A percentile compares a stretch with the other conserved stretches of the same genome.
Evolutionary conservation across 1,140 invertebrate genomes (phyloP).

Genomic region (Schlechtendalia chinensis): DNA sequence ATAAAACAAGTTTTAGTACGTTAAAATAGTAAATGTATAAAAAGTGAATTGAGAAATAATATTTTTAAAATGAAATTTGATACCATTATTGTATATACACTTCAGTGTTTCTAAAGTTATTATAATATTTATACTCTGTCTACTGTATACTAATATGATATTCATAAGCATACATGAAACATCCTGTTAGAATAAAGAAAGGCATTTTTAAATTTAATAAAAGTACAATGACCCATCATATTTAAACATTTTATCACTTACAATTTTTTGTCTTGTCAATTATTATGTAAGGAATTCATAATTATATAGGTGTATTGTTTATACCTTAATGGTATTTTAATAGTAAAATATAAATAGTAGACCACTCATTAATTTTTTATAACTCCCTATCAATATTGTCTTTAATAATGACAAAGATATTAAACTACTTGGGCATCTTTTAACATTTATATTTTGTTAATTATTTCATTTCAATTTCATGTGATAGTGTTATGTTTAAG

Average conservation of each 20-base stretch:
- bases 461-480: no score
- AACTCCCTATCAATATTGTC: no score
- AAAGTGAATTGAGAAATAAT: neutral
- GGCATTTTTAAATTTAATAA: neutral
- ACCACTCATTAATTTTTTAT: no score
- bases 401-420: no score
- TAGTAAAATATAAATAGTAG: no score
- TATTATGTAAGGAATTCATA: neutral
- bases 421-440: no score
- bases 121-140: neutral
- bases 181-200: slow-evolving; percentile 15
- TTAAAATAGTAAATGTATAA: neutral
- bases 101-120: neutral
- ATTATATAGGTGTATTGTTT: neutral
- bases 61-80: slow-evolving; percentile 2
- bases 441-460: no score
- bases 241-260: neutral
- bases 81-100: neutral
- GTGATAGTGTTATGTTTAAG: no score
- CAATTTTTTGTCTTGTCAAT: neutral
- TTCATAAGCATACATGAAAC: neutral
- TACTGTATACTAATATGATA: neutral
- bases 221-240: neutral
- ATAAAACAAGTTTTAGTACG: neutral
- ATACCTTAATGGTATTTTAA: no score